A percentile compares a stretch with the other conserved stretches of the same genome.
Conservation (phyloP, 2,113 vertebrate species). For the Gymnarchus niloticus region DNA sequence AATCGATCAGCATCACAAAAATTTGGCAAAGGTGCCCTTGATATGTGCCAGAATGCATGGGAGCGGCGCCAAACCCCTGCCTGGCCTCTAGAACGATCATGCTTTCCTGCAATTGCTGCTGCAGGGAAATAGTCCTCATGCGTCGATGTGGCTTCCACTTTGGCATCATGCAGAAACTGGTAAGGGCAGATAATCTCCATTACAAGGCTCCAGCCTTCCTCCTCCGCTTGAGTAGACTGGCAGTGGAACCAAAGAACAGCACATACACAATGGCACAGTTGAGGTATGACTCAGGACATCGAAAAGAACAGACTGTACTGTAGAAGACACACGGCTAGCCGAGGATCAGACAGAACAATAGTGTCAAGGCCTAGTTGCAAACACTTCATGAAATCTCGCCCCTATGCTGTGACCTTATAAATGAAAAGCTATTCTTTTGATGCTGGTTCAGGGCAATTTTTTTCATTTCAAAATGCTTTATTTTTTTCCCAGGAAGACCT, state of each 20-base stretch:
- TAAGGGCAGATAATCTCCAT: background rate
- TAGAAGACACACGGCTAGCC: too few species aligned
- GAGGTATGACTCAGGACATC: background rate
- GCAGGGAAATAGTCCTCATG: too few species aligned
- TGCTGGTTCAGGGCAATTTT: background rate
- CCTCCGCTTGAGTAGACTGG: background rate
- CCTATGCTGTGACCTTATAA: background rate
- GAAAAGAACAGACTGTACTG: slow-evolving; percentile 23
- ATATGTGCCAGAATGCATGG: background rate
- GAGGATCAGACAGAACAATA: background rate
- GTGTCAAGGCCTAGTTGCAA: background rate
- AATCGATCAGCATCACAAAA: background rate
- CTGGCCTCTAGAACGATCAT: background rate
- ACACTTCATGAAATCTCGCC: background rate
- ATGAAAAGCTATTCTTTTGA: background rate
- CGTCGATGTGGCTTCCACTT: background rate
- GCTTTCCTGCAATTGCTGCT: background rate
- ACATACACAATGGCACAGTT: background rate
- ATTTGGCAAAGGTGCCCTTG: background rate
- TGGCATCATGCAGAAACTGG: background rate
- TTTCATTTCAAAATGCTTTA: background rate
- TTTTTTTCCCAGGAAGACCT: background rate
- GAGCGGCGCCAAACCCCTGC: background rate
- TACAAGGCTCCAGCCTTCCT: too few species aligned
- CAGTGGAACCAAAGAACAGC: background rate